Base-by-base conservation (phyloP, 2,888 invertebrate genomes). In the Seira sanloemensis region DNA sequence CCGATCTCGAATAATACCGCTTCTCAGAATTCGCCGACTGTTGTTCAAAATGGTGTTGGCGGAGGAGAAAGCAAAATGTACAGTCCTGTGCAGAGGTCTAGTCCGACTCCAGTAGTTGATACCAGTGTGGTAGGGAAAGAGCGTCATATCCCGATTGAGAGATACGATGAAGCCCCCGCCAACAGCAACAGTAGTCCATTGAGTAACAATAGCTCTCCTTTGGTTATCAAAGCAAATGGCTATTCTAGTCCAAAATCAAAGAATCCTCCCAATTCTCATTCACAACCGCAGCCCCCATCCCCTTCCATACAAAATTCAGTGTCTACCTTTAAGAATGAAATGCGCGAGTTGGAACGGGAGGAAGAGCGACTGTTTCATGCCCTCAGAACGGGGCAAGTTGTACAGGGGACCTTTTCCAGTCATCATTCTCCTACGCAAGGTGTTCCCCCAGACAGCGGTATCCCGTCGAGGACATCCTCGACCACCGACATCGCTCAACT, bases 331-430 rank as follows among this genome's bases (percentile, higher is more conserved):
- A 79, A 75, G 37, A 69, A 80, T 21, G 80, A 86, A 71, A 89
- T 87, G 69, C 73, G 94, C 87, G 95, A 95, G 91, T 95, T 96
- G 4, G 95, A 95, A n/a, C 93, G 95, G 26, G 96, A 96, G 90
- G 96, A 96, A 90, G 96, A 96, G 91, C 92, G 95, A 74, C 92
- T 96, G 86, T 94, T 96, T 89, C 94, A 95, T 90, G 96, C 96
- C 9, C 91, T 96, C 85, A 95, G 96, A 90, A 95, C 95, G 25
- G 96, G 96, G 16, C 93, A 93, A 26, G 92, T 94, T 2, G 82
- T 87, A 1, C 75, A 74, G 9, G 79, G 77, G 0, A 78, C 68
- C 2, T 83, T 83, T 54, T 25, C 83, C 19, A 83, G 78, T 19
- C 71, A 78, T 54, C 83, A 78, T 21, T 27, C 77, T 27, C 68